Evolutionary conservation across 2,888 invertebrate genomes (phyloP).

Genomic region (Drosophila anceps): DNA sequence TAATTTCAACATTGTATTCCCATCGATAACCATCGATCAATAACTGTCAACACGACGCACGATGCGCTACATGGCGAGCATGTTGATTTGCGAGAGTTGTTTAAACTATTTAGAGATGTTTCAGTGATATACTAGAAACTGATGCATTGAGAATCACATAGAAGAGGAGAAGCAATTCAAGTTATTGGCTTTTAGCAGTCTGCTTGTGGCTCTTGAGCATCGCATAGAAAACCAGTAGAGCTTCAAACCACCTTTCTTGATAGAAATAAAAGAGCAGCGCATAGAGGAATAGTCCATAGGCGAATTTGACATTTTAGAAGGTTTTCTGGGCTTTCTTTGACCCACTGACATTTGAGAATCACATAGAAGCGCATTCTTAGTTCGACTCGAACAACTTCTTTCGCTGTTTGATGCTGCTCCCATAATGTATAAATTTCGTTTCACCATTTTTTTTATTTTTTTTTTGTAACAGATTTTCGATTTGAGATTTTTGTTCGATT

Average conservation of each 20-base stretch:
- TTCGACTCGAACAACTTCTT: slow-evolving; percentile 31
- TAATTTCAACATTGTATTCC: slow-evolving; percentile 73
- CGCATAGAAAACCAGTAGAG: background rate
- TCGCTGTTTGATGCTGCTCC: slow-evolving; percentile 52
- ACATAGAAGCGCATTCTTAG: slow-evolving; percentile 30
- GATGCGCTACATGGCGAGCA: slow-evolving; percentile 14
- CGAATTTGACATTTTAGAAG: background rate
- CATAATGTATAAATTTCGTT: slow-evolving; percentile 60
- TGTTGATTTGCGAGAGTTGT: background rate
- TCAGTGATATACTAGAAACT: background rate
- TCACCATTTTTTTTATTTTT: slow-evolving; percentile 48
- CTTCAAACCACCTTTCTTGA: background rate
- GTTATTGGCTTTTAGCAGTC: background rate
- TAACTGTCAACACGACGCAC: slow-evolving; percentile 74
- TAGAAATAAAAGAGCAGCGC: background rate
- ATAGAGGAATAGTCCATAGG: no score
- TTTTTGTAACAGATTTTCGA: slow-evolving; percentile 56
- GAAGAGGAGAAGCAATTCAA: background rate
- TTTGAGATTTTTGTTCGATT: slow-evolving; percentile 59
- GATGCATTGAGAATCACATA: background rate
- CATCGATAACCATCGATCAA: slow-evolving; percentile 74
- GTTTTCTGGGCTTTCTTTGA: background rate
- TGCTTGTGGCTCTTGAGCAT: background rate
- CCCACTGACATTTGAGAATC: background rate
- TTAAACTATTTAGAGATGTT: background rate